Base-by-base conservation (phyloP, 2,113 vertebrate genomes). In the Phyllostomus discolor region DNA sequence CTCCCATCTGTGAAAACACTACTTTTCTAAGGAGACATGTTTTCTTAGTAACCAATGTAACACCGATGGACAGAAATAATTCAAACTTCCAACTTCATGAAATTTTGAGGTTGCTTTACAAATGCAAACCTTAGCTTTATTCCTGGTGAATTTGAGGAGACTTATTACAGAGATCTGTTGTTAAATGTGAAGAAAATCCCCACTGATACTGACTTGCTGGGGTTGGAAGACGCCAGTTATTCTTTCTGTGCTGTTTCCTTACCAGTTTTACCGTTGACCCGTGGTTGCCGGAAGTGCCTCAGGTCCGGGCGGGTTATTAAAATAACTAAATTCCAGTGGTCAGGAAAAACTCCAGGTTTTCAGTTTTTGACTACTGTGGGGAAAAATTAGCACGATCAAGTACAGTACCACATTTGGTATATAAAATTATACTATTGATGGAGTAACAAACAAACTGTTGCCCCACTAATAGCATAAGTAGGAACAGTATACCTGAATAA, bases 1-100 rank as follows among this genome's bases (percentile, higher is more conserved):
- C 70, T 96, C 78, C 64, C 66, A 33, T 97, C 59, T 96, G 8
- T 97, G 90, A 96, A 94, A 98, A 94, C 96, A 85, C 50, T 97
- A 46, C 83, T 97, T 97, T 98, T 97, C 79, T 97, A 92, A 97
- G 92, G 78, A 97, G 78, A n/a, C n/a, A 33, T 93, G 54, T 79
- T 64, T 95, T 88, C 57, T 81, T 80, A 33, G 64, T 92, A 88
- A 54, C 70, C 83, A 70, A 1, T 52, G 12, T 15, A 96, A 94
- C 22, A 50, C 8, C 48, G n/a, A 50, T 48, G 17, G 33, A 54
- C 54, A 3, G 35, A 91, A 82, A 79, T 62, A 80, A 84, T 67
- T 90, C 78, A 75, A 35, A 54, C 28, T 96, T 66, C 92, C 52
- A 96, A 62, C 33, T 64, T 75, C 64, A 26, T 85, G 69, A 73